Percentiles rank a stretch among this genome's conserved stretches.
These are phyloP conservation scores for Brachionichthys hirsutus DNA, from an alignment of 2,113 vertebrate genomes.

Conservation along the genomic window DNA sequence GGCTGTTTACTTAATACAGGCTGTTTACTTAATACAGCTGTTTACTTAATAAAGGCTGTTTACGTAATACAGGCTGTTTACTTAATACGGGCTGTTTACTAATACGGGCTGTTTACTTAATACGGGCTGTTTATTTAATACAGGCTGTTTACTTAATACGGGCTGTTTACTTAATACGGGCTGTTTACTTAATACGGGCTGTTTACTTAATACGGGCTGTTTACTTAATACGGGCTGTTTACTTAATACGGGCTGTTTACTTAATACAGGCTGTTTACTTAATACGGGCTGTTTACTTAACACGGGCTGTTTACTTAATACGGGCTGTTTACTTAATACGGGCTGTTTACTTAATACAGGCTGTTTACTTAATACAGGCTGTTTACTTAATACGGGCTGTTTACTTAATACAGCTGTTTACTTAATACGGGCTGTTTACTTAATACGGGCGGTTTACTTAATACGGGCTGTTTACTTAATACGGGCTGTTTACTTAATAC, in stretches of 20 bases:
- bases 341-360: constrained; percentile 35
- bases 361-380: constrained; percentile 65
- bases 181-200: constrained; percentile 65
- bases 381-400: constrained; percentile 54
- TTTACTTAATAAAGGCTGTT: too few relatives aligned
- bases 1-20: constrained; percentile 35
- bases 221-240: constrained; percentile 63
- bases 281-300: constrained; percentile 63
- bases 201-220: constrained; percentile 54
- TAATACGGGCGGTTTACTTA: too few relatives aligned
- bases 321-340: constrained; percentile 64
- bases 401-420: constrained; percentile 64
- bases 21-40: constrained; percentile 69
- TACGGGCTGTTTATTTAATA: too few relatives aligned
- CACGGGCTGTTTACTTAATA: too few relatives aligned
- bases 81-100: too few relatives aligned
- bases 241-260: constrained; percentile 64
- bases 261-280: too few relatives aligned
- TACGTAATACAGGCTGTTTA: constrained; percentile 63
- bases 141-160: constrained; percentile 64
- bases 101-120: constrained; percentile 63
- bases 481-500: constrained; percentile 64
- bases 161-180: constrained; percentile 35
- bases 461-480: too few relatives aligned
- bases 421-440: constrained; percentile 64